Evolutionary conservation across 2,888 invertebrate genomes (phyloP).

Genomic region (Apamea anceps): DNA sequence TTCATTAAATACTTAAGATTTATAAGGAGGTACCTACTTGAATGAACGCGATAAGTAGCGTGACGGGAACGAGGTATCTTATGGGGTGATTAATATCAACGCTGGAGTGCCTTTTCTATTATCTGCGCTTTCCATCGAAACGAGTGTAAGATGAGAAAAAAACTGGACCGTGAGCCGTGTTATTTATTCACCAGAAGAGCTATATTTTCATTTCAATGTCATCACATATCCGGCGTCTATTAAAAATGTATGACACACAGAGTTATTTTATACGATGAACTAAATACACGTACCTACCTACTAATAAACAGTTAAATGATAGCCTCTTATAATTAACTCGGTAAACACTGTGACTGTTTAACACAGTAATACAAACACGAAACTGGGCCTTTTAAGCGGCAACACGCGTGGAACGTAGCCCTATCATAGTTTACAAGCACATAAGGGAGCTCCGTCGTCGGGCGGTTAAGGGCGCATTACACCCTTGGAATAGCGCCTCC

Average conservation of each 20-base stretch:
- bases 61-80: slow-evolving; percentile 69
- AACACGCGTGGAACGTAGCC: slow-evolving; percentile 73
- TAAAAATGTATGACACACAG: slow-evolving; percentile 43
- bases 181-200: slow-evolving; percentile 24
- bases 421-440: slow-evolving; percentile 86
- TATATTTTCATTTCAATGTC: slow-evolving; percentile 19
- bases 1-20: slow-evolving; percentile 84
- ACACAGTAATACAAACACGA: slow-evolving; percentile 77
- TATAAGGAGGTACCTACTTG: slow-evolving; percentile 74
- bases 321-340: slow-evolving; percentile 74
- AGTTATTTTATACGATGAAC: slow-evolving; percentile 57
- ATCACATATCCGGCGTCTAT: slow-evolving; percentile 29
- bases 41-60: slow-evolving; percentile 72
- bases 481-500: slow-evolving; percentile 85
- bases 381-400: slow-evolving; percentile 76
- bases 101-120: slow-evolving; percentile 44
- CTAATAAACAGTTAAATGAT: slow-evolving; percentile 64
- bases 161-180: slow-evolving; percentile 16
- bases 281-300: slow-evolving; percentile 18
- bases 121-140: slow-evolving; percentile 46
- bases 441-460: slow-evolving; percentile 77
- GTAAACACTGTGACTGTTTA: slow-evolving; percentile 75
- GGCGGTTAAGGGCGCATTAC: slow-evolving; percentile 85
- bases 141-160: slow-evolving; percentile 7
- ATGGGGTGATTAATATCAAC: slow-evolving; percentile 64